phyloP scores from a whole-genome alignment of 2,888 invertebrate genomes.

The Cerastis leucographa region DNA sequence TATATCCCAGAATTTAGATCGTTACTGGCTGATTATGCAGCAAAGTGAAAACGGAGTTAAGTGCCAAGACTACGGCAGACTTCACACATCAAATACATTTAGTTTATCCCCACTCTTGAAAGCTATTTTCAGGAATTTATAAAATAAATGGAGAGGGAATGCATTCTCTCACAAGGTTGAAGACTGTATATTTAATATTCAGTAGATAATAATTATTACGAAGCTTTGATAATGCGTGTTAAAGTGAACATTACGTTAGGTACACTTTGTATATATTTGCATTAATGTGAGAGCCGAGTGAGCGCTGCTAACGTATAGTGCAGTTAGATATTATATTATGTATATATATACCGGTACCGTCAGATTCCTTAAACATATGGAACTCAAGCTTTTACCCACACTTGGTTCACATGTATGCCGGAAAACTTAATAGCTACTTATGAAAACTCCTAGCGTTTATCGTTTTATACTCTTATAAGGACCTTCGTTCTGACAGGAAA shows the following conservation, averaged over 20 bases:
- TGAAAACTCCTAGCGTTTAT: background rate
- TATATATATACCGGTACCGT: background rate
- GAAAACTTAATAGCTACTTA: background rate
- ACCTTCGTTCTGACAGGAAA: conserved; percentile 26
- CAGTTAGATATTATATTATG: background rate
- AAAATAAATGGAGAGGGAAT: background rate
- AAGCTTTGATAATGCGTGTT: conserved; percentile 10
- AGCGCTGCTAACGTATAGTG: background rate
- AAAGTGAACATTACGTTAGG: conserved; percentile 26
- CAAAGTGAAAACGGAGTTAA: background rate
- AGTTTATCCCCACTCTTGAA: background rate
- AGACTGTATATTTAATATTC: conserved; percentile 2
- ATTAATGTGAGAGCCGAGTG: conserved; percentile 6
- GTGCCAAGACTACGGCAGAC: background rate
- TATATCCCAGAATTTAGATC: background rate
- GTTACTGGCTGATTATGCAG: background rate
- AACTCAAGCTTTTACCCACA: background rate
- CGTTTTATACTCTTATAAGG: conserved; percentile 1
- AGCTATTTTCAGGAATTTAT: background rate
- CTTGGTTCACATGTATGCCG: background rate
- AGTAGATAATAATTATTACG: conserved; percentile 28
- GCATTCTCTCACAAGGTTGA: background rate
- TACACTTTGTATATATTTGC: conserved; percentile 22
- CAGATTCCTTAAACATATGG: background rate
- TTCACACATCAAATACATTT: background rate